Evolutionary conservation across 1,140 invertebrate species (phyloP).

Genomic region (Sycobia sp.): DNA sequence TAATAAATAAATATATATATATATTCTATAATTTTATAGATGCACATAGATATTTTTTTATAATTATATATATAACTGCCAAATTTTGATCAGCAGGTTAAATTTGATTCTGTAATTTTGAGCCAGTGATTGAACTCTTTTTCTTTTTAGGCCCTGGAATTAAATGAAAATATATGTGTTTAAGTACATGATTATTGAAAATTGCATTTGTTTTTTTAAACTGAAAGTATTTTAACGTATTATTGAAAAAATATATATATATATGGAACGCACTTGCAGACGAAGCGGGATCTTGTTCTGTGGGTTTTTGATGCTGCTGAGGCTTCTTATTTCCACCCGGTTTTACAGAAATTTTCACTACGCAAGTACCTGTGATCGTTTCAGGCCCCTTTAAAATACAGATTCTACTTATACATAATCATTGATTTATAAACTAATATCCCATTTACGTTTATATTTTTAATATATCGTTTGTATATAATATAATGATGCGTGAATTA

Average conservation of each 20-base stretch:
- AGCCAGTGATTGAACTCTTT: not conserved
- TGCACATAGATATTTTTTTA: not conserved
- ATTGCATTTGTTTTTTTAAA: too few relatives aligned
- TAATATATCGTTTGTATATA: too few relatives aligned
- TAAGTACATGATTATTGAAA: too few relatives aligned
- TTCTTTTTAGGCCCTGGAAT: constrained; percentile 7
- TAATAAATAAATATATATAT: not conserved
- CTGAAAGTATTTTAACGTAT: not conserved
- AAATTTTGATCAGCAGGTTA: constrained; percentile 18
- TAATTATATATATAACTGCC: not conserved
- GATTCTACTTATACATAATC: constrained; percentile 12
- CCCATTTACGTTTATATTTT: too few relatives aligned
- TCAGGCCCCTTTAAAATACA: constrained; percentile 19
- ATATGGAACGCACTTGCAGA: constrained; percentile 7
- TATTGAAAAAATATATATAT: not conserved
- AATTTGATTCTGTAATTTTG: constrained; percentile 8
- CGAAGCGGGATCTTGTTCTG: not conserved
- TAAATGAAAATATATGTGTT: constrained; percentile 7
- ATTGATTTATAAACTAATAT: not conserved
- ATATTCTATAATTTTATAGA: not conserved
- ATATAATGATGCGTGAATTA: not conserved
- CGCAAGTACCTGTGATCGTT: constrained; percentile 9
- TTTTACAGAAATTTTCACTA: constrained; percentile 13
- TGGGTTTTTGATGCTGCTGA: constrained; percentile 5
- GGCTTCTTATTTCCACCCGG: not conserved